Conservation (phyloP, 2,888 invertebrate species). For the Himalopsyche tibetana region DNA sequence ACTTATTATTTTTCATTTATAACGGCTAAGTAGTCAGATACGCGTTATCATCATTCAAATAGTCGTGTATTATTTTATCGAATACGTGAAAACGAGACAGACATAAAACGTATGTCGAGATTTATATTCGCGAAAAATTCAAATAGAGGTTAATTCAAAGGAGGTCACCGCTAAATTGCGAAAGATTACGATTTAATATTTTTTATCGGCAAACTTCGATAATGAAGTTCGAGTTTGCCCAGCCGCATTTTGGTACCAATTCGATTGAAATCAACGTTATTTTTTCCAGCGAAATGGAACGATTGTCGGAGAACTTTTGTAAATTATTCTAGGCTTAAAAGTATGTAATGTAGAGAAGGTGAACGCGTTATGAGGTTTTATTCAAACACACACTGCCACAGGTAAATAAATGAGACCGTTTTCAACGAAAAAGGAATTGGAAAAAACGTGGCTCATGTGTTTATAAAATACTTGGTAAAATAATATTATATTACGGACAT, state of each 20-base stretch:
- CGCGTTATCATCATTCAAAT: too few relatives aligned
- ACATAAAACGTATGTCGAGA: not conserved
- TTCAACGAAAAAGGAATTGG: slow-evolving; percentile 6
- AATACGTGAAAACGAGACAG: not conserved
- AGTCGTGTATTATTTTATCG: too few relatives aligned
- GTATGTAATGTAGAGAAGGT: slow-evolving; percentile 22
- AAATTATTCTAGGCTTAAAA: slow-evolving; percentile 10
- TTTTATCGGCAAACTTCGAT: not conserved
- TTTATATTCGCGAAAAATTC: not conserved
- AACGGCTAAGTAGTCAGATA: too few relatives aligned
- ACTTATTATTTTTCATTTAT: too few relatives aligned
- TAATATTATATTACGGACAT: too few relatives aligned
- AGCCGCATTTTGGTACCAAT: not conserved
- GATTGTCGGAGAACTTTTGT: not conserved
- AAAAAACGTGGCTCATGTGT: not conserved
- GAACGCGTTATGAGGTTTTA: slow-evolving; percentile 35
- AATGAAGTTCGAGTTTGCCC: not conserved
- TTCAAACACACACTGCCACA: slow-evolving; percentile 5
- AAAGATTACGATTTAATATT: slow-evolving; percentile 10
- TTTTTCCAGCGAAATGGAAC: not conserved
- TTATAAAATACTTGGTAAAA: too few relatives aligned
- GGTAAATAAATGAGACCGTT: not conserved
- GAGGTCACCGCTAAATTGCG: slow-evolving; percentile 36
- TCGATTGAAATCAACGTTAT: too few relatives aligned
- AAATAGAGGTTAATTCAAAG: slow-evolving; percentile 3